These are phyloP conservation scores for Natrix natrix DNA, from an alignment of 2,797 vertebrate species.

Conservation along the genomic window DNA sequence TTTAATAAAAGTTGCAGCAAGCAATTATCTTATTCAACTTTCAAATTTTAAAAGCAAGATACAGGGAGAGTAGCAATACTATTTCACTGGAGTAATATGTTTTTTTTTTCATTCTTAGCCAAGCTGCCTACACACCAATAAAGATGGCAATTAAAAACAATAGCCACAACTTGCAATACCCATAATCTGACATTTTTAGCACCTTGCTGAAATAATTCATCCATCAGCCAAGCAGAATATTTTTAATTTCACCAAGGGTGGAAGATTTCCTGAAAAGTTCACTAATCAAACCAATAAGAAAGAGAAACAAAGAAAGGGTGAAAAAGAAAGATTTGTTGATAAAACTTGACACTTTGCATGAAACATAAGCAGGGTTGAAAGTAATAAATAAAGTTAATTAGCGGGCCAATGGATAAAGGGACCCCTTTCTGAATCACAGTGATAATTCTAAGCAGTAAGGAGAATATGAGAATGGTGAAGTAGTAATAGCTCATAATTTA, in stretches of 20 bases:
- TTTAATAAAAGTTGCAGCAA: neutral
- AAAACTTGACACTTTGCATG: conserved; percentile 63
- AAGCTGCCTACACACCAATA: conserved; percentile 22
- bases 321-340: conserved; percentile 58
- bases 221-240: conserved; percentile 41
- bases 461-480: conserved; percentile 67
- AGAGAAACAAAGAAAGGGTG: conserved; percentile 21
- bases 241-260: conserved; percentile 57
- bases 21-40: neutral
- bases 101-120: conserved; percentile 9
- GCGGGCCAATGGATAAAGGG: conserved; percentile 66
- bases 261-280: conserved; percentile 58
- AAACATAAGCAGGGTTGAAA: conserved; percentile 63
- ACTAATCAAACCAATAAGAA: conserved; percentile 22
- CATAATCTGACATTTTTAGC: conserved; percentile 57
- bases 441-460: conserved; percentile 74
- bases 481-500: conserved; percentile 69
- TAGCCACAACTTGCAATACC: conserved; percentile 28
- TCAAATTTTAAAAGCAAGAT: neutral
- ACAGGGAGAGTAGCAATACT: neutral
- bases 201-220: conserved; percentile 49
- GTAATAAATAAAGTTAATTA: conserved; percentile 74
- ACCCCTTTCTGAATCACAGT: conserved; percentile 71
- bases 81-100: neutral
- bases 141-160: conserved; percentile 48